Conservation (phyloP, 1,140 invertebrate genomes). For the Orius insidiosus region DNA sequence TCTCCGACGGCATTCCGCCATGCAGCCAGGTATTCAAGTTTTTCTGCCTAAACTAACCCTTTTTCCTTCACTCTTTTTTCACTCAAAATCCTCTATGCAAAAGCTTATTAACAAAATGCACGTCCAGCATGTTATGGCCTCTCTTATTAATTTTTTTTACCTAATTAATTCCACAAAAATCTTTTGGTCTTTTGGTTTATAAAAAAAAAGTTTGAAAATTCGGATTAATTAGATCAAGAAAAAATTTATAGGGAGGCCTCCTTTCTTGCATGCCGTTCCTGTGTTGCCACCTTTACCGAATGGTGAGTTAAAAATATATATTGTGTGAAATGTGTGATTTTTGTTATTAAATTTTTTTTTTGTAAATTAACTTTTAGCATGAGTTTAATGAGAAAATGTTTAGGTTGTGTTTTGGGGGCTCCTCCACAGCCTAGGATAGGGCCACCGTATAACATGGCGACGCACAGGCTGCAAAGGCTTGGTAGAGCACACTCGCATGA, state of each 20-base stretch:
- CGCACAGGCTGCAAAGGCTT: constrained; percentile 52
- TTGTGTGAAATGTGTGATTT: constrained; percentile 7
- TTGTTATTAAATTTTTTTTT: too few species aligned
- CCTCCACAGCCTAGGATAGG: constrained; percentile 24
- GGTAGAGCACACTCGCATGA: constrained; percentile 72
- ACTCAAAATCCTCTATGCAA: not conserved
- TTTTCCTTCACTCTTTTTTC: not conserved
- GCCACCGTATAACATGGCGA: constrained; percentile 56
- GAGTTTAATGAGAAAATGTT: not conserved
- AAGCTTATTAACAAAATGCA: not conserved
- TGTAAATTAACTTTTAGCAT: not conserved
- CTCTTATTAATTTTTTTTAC: not conserved
- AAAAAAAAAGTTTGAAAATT: constrained; percentile 22
- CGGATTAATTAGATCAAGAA: not conserved
- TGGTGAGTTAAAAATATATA: constrained; percentile 9
- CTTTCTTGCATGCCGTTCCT: constrained; percentile 44
- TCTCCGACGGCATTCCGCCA: constrained; percentile 31
- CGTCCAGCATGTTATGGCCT: not conserved
- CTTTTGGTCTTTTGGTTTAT: constrained; percentile 22
- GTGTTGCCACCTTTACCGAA: constrained; percentile 36
- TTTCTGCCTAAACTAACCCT: too few species aligned
- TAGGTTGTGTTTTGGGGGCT: constrained; percentile 12
- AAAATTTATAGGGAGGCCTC: constrained; percentile 25
- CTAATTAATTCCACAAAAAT: not conserved
- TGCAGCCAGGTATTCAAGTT: constrained; percentile 24